These are phyloP conservation scores for Macaca mulatta DNA, from an alignment of 2,113 vertebrate genomes.

Conservation along the genomic window DNA sequence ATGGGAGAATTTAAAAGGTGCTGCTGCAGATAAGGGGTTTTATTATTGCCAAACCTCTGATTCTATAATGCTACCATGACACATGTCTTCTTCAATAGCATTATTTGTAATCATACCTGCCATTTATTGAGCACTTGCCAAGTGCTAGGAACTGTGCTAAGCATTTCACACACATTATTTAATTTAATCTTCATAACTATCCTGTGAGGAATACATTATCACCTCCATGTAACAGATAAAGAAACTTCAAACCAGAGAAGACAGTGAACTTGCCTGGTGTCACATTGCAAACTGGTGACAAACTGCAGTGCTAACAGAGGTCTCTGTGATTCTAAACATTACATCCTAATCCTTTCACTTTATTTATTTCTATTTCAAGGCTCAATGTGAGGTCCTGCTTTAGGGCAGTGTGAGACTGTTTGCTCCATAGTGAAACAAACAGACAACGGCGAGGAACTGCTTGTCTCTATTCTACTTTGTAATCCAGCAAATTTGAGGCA, in stretches of 20 bases:
- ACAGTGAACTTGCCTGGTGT: neutral
- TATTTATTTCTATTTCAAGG: neutral
- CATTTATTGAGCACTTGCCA: neutral
- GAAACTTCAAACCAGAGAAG: conserved; percentile 14
- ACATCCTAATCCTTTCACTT: neutral
- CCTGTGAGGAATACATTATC: neutral
- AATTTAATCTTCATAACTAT: neutral
- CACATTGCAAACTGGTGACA: neutral
- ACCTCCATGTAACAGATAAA: neutral
- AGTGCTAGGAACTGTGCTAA: neutral
- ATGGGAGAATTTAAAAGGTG: neutral
- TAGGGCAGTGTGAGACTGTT: neutral
- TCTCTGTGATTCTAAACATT: neutral
- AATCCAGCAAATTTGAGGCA: neutral
- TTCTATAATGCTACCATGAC: neutral
- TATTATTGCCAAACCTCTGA: neutral
- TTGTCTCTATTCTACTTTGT: neutral
- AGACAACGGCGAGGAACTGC: neutral
- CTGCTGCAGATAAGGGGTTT: neutral
- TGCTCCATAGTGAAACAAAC: neutral
- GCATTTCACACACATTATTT: neutral
- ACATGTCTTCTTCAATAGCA: neutral
- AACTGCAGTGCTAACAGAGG: neutral
- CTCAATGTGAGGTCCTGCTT: neutral
- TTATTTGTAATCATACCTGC: neutral